These are phyloP conservation scores for Carposina sasakii DNA, from an alignment of 1,140 invertebrate species.

Conservation along the genomic window DNA sequence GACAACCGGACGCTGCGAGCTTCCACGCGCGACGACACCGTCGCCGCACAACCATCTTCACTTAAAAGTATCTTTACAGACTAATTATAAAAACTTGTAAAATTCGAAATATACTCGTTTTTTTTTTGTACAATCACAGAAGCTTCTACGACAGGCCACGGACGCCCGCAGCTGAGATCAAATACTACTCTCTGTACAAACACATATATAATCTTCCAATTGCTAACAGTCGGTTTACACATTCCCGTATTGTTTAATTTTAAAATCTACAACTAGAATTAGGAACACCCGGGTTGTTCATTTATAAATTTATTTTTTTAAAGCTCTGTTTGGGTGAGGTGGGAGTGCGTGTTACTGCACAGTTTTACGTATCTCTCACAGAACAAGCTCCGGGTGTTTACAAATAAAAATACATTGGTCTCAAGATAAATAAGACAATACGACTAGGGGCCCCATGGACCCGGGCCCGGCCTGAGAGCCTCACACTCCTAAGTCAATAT, in stretches of 20 bases:
- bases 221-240: constrained; percentile 49
- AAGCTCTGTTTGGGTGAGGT: constrained; percentile 54
- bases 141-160: constrained; percentile 42
- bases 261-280: constrained; percentile 61
- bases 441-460: constrained; percentile 42
- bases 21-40: constrained; percentile 22
- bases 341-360: constrained; percentile 16
- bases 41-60: constrained; percentile 51
- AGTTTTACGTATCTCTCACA: constrained; percentile 29
- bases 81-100: constrained; percentile 72
- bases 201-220: constrained; percentile 65
- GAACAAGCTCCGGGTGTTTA: constrained; percentile 34
- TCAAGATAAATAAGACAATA: constrained; percentile 67
- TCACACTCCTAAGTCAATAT: constrained; percentile 28
- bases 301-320: constrained; percentile 45
- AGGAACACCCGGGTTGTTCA: constrained; percentile 35
- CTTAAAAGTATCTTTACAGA: constrained; percentile 68
- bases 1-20: constrained; percentile 43
- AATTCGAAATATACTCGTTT: constrained; percentile 65
- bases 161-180: constrained; percentile 66
- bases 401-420: constrained; percentile 68
- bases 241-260: constrained; percentile 58
- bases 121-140: constrained; percentile 68
- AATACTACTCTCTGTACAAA: constrained; percentile 58
- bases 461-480: constrained; percentile 38